A percentile compares a stretch with the other conserved stretches of the same genome.
Evolutionary conservation across 2,113 vertebrate species (phyloP).

Genomic region (Ursus arctos): DNA sequence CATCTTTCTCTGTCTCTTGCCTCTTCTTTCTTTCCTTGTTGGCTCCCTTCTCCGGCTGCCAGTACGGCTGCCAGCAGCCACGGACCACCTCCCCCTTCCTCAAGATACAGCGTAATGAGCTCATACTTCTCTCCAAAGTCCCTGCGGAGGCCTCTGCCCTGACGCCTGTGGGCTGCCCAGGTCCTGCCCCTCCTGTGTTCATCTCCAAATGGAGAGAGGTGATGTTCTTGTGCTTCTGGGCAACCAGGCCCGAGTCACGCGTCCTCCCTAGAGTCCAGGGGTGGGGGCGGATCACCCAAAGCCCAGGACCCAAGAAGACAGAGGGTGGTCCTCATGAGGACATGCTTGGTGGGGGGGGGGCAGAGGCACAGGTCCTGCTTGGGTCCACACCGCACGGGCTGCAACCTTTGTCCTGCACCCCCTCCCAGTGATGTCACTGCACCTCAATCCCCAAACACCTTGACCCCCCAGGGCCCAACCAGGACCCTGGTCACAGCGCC

Average conservation of each 20-base stretch:
- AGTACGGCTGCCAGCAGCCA: neutral
- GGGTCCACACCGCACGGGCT: neutral
- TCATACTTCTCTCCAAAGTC: neutral
- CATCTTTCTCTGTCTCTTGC: neutral
- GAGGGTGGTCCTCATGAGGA: neutral
- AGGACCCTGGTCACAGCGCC: neutral
- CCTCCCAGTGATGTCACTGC: neutral
- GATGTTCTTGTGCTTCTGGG: neutral
- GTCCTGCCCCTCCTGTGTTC: neutral
- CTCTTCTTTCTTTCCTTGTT: neutral
- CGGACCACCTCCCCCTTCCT: neutral
- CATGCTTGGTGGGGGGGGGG: fast-evolving
- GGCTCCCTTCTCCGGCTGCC: neutral
- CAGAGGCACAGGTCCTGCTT: neutral
- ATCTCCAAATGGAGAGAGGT: neutral
- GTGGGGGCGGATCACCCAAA: neutral
- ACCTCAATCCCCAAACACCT: neutral
- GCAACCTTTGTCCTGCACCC: neutral
- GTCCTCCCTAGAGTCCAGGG: neutral
- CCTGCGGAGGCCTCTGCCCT: neutral
- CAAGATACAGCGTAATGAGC: fast-evolving
- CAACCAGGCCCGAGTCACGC: neutral
- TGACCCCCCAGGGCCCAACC: neutral
- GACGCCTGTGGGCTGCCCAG: no score
- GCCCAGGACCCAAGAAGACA: neutral